Percentiles rank a stretch among this genome's conserved stretches.
phyloP scores from a whole-genome alignment of 2,888 invertebrate genomes.

The Gymnosoma rotundatum region DNA sequence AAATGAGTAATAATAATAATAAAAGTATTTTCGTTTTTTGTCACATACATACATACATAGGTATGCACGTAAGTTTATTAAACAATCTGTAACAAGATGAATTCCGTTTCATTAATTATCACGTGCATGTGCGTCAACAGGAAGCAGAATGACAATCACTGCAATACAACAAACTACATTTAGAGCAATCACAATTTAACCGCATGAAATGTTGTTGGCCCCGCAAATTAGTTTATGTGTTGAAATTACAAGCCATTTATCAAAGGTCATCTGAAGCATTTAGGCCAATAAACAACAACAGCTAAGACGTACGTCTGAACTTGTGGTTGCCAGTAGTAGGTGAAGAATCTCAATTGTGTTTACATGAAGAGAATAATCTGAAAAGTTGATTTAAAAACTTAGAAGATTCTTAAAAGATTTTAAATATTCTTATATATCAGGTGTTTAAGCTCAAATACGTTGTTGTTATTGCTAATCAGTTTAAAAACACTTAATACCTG shows the following conservation, averaged over 20 bases:
- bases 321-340: background rate
- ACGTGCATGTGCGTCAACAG: slow-evolving; percentile 8
- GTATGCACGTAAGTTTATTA: too few relatives aligned
- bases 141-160: background rate
- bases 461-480: too few relatives aligned
- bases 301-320: background rate
- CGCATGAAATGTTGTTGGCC: background rate
- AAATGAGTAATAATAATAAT: too few relatives aligned
- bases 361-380: too few relatives aligned
- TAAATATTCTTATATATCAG: too few relatives aligned
- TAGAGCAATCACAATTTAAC: slow-evolving; percentile 12
- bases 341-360: too few relatives aligned
- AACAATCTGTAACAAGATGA: background rate
- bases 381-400: background rate
- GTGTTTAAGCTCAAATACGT: too few relatives aligned
- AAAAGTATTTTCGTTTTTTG: too few relatives aligned
- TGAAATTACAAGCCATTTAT: slow-evolving; percentile 15
- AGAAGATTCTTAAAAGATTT: background rate
- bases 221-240: slow-evolving; percentile 17
- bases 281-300: background rate
- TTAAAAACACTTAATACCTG: too few relatives aligned
- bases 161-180: background rate
- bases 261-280: slow-evolving; percentile 4
- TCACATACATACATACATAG: too few relatives aligned
- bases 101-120: background rate